Evolutionary conservation across 1,140 invertebrate genomes (phyloP), one percentile per base, ranked within the genome.

Genomic region (Akabosia matsudoensis): DNA sequence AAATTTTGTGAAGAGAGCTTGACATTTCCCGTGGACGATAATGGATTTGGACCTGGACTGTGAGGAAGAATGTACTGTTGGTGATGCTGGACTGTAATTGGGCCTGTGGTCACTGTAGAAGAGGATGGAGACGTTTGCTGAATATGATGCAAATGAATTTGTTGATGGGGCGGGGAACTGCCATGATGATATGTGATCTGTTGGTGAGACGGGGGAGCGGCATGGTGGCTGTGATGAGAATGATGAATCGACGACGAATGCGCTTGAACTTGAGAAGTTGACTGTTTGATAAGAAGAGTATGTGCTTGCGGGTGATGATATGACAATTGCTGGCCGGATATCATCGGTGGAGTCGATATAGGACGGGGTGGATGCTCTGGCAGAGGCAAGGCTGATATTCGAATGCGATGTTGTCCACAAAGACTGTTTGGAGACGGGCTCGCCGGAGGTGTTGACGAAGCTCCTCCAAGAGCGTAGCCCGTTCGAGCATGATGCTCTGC

Each of bases 21-120:
- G 22, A 13, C n/a, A 22, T 64, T 56, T 16, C 33, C 7, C 7
- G 67, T 51, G 33, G 33, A 24, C 26, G 70, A 22, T 45, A 34
- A 1, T 26, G 24, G 67, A 28, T 70, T 3, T 64, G 4, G 56
- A 64, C 7, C n/a, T n/a, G 28, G 28, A 70, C 67, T 34, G 24
- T 51, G 33, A 7, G 33, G 33, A 72, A 51, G 37, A 72, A 72
- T 72, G 37, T 72, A 28, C 24, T 72, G 70, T 2, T 72, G 70
- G 16, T 72, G 70, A 26, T 72, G 70, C 2, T 72, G 70, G 22
- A 18, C 54, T 7, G 54, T 61, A 61, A 61, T 24, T 14, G 54
- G 54, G 54, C 13, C 37, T 10, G 37, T 56, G n/a, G 24, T 56
- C n/a, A 3, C 7, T 56, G 54, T n/a, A 4, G 54, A 56, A 13